Base-by-base conservation (phyloP, 2,888 invertebrate genomes). In the Drosophila birchii region DNA sequence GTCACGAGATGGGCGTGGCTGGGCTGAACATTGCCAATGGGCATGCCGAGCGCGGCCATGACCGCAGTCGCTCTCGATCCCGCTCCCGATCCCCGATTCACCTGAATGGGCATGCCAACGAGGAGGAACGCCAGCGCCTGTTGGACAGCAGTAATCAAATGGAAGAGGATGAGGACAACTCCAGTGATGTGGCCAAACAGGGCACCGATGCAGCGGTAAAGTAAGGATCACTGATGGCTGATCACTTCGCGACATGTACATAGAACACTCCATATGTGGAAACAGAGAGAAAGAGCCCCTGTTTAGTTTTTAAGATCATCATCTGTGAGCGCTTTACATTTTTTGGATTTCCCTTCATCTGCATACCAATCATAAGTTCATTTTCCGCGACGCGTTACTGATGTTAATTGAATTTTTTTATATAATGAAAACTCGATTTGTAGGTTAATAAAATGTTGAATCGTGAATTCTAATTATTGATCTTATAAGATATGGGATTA, bases 91-190 rank as follows among this genome's bases (percentile, higher is more conserved):
- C 88, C 0, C 88, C 85, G 1, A 76, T 62, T 32, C 71, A 75
- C 12, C 26, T 75, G 0, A 85, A 85, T 55, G 88, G 88, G 0
- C 84, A 88, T 58, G 86, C 76, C 36, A 76, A 74, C 29, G 81
- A 80, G 38, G 88, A 88, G 55, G 88, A 86, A 26, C 76, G 77
- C 2, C 34, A 71, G 36, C 62, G 62, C 0, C 74, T 88, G 3
- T 38, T 88, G 5, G 81, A 81, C 38, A 72, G 64, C 39, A 76
- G 63, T 38, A 76, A 71, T 34, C 81, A 76, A 34, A 88, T 86
- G 86, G 88, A 86, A 1, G 88, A 83, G 29, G 88, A 85, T 34
- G 86, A 84, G 44, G 81, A 85, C 12, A 83, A 86, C 60, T 83
- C 86, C 44, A 76, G 76, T 55, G 81, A 88, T 39, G 80, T 75